phyloP scores from a whole-genome alignment of 1,140 invertebrate species.

The Fopius arisanus region DNA sequence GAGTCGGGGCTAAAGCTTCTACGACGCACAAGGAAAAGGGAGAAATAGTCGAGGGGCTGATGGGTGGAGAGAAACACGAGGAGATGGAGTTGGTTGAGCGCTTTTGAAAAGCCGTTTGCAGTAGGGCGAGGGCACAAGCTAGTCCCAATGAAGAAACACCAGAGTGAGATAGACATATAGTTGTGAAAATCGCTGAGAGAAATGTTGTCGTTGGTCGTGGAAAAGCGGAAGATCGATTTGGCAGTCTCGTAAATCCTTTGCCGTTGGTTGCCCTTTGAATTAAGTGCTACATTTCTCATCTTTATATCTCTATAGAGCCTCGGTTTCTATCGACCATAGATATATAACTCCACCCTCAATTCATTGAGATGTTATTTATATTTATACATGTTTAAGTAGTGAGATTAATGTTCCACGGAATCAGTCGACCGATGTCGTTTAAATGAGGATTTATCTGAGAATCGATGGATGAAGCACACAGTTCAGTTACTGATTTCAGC shows the following conservation, averaged over 20 bases:
- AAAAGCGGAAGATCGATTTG: conserved; percentile 9
- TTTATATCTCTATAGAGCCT: conserved; percentile 2
- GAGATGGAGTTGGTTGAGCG: background rate
- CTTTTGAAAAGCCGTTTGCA: conserved; percentile 13
- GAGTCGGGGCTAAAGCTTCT: conserved; percentile 8
- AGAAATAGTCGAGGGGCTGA: background rate
- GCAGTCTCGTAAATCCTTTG: conserved; percentile 18
- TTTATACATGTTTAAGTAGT: background rate
- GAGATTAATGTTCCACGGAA: background rate
- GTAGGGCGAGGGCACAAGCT: background rate
- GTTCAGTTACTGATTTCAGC: background rate
- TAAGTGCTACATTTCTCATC: conserved; percentile 14
- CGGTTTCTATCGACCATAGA: background rate
- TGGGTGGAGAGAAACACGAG: background rate
- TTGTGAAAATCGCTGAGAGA: conserved; percentile 1
- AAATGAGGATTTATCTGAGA: background rate
- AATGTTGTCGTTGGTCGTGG: conserved; percentile 23
- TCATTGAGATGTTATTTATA: background rate
- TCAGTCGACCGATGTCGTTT: background rate
- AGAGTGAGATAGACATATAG: background rate
- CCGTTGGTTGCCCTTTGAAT: conserved; percentile 5
- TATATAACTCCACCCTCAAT: background rate
- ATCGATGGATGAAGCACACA: background rate
- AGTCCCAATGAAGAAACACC: background rate
- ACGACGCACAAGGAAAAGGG: background rate